phyloP scores from a whole-genome alignment of 2,113 vertebrate species.

The Syngnathus floridae region DNA sequence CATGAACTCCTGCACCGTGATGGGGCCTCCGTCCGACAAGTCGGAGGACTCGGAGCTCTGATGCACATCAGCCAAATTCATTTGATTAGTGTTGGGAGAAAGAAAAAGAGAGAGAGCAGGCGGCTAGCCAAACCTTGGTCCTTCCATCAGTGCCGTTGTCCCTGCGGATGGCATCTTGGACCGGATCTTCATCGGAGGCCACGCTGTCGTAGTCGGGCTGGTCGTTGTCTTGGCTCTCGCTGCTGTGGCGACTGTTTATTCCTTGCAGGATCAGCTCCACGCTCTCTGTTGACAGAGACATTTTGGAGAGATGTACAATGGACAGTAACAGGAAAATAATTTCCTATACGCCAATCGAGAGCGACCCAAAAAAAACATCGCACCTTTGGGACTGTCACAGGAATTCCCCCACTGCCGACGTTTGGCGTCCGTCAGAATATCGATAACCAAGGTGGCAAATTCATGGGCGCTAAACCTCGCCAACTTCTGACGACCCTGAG shows the following conservation, averaged over 20 bases:
- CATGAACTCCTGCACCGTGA: constrained; percentile 93
- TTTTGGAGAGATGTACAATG: background rate
- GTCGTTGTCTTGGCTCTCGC: constrained; percentile 85
- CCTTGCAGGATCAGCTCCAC: constrained; percentile 90
- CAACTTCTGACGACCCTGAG: constrained; percentile 90
- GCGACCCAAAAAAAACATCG: background rate
- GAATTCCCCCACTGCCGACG: constrained; percentile 88
- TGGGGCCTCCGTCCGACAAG: constrained; percentile 84
- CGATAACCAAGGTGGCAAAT: constrained; percentile 92
- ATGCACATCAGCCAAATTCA: constrained; percentile 13
- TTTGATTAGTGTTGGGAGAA: background rate
- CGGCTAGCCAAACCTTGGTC: constrained; percentile 76
- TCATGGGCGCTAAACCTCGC: constrained; percentile 96
- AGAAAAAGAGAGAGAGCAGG: no score
- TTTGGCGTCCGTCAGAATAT: constrained; percentile 95
- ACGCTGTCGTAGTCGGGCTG: constrained; percentile 98
- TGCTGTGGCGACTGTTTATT: constrained; percentile 77
- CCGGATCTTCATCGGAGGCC: constrained; percentile 91
- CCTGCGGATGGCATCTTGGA: constrained; percentile 73
- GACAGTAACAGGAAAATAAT: background rate
- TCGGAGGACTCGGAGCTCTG: constrained; percentile 93
- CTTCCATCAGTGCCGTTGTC: constrained; percentile 79
- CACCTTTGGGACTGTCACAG: constrained; percentile 84
- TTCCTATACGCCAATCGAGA: no score
- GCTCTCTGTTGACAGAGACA: constrained; percentile 71